A percentile compares a stretch with the other conserved stretches of the same genome.
These are phyloP conservation scores for Eupristina koningsbergeri DNA, from an alignment of 1,140 invertebrate species.

Conservation along the genomic window DNA sequence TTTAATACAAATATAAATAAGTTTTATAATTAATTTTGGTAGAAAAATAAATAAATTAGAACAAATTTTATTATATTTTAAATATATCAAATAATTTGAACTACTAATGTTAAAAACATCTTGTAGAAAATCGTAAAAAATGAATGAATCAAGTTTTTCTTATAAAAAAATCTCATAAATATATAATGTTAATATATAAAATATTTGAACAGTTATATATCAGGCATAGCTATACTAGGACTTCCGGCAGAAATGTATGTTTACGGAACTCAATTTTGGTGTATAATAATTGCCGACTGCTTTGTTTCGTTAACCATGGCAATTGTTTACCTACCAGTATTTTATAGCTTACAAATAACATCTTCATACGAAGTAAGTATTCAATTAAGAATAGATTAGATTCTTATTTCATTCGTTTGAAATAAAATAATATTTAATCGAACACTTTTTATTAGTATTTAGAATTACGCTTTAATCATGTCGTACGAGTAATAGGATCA, in stretches of 20 bases:
- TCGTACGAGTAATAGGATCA: conserved; percentile 78
- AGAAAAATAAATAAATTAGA: too few relatives aligned
- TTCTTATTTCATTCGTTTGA: not conserved
- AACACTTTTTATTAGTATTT: conserved; percentile 78
- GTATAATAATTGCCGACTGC: conserved; percentile 79
- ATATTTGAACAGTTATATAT: conserved; percentile 83
- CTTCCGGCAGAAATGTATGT: conserved; percentile 93
- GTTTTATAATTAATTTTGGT: too few relatives aligned
- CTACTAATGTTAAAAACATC: too few relatives aligned
- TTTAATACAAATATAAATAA: too few relatives aligned
- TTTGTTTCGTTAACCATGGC: conserved; percentile 83
- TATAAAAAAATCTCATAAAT: too few relatives aligned
- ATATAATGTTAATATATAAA: not conserved
- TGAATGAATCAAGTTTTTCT: too few relatives aligned
- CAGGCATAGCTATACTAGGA: conserved; percentile 91
- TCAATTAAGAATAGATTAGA: not conserved
- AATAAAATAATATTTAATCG: not conserved
- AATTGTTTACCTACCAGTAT: conserved; percentile 87
- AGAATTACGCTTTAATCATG: conserved; percentile 79
- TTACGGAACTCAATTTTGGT: conserved; percentile 86
- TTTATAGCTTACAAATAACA: conserved; percentile 86
- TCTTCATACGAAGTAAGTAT: conserved; percentile 85
- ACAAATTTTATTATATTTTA: too few relatives aligned
- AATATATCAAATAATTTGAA: too few relatives aligned
- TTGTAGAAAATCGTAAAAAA: too few relatives aligned